phyloP scores from a whole-genome alignment of 37 sponge, comb jelly and placozoan genomes.

The Ianthella basta region DNA sequence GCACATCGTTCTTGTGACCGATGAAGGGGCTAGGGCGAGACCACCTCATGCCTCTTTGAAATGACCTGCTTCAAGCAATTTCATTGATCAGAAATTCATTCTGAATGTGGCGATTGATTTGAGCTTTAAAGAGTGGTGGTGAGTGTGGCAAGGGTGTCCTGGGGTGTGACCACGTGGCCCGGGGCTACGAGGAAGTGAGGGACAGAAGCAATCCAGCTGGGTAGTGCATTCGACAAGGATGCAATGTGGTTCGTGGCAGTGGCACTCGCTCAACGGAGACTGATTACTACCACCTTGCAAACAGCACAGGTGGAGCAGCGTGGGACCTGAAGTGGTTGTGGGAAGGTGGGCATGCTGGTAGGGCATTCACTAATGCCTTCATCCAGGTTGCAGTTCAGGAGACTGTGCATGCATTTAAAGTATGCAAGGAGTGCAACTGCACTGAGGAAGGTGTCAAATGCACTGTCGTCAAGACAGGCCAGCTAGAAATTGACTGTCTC shows the following conservation, averaged over 20 bases:
- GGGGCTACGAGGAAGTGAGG: neutral
- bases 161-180: slow-evolving; percentile 4
- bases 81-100: neutral
- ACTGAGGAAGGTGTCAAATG: slow-evolving; percentile 1
- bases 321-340: slow-evolving; percentile 81
- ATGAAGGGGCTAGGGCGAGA: slow-evolving; percentile 73
- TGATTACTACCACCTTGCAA: slow-evolving; percentile 79
- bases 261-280: slow-evolving; percentile 42
- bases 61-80: slow-evolving; percentile 13
- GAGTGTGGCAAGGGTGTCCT: neutral
- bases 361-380: slow-evolving; percentile 80
- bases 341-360: slow-evolving; percentile 49
- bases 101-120: slow-evolving; percentile 60
- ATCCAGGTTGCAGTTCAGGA: slow-evolving; percentile 65
- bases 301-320: slow-evolving; percentile 56
- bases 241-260: too few species aligned
- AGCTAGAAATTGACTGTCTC: neutral
- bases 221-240: neutral
- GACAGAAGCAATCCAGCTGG: neutral
- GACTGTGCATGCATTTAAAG: slow-evolving; percentile 41
- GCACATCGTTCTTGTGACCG: slow-evolving; percentile 47
- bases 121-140: neutral
- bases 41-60: slow-evolving; percentile 16
- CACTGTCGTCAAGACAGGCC: neutral
- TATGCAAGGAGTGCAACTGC: slow-evolving; percentile 72